Base-by-base conservation (phyloP, 2,113 vertebrate species). In the Lepidothrix coronata region DNA sequence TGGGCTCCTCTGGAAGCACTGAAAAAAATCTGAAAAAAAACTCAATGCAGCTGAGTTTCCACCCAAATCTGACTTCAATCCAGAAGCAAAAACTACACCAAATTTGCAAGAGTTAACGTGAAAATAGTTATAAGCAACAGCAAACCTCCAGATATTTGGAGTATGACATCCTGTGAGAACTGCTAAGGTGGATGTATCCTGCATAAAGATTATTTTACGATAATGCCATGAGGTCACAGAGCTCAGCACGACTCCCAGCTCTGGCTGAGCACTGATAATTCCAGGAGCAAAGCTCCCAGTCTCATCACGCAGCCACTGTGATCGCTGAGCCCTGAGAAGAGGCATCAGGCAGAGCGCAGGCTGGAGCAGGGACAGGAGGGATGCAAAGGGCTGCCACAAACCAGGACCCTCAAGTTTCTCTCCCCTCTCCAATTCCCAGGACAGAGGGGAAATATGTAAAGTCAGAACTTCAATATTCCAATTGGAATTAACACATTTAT, bases 291-390 rank as follows among this genome's bases (percentile, higher is more conserved):
- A 70, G 55, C 67, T 76, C 62, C 27, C 62, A 4, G 3, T 27
- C 22, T 18, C 78, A 39, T 51, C 7, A 0, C 33, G 2, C 1
- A 8, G n/a, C 52, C 2, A 0, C 48, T 21, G 35, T 0, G 2
- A 52, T 27, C 4, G 9, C 55, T 14, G 22, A 51, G 75, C 37
- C 2, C 17, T 3, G 21, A 3, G 39, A 25, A 33, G 44, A 17
- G 51, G 52, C 11, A 2, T 2, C 55, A 8, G 83, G 44, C 37
- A 18, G 12, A 15, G 30, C 37, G 9, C 0, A 0, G 49, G 43
- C 72, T n/a, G 66, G 2, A 15, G 46, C 74, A 46, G 48, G 33
- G 63, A 12, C n/a, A 7, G 68, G 41, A 3, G 0, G 3, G 25
- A 6, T 11, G 54, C 16, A 3, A 39, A 27, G 61, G 37, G 43